These are phyloP conservation scores for Rallus crepitans DNA, from an alignment of 2,797 vertebrate genomes.

Conservation along the genomic window DNA sequence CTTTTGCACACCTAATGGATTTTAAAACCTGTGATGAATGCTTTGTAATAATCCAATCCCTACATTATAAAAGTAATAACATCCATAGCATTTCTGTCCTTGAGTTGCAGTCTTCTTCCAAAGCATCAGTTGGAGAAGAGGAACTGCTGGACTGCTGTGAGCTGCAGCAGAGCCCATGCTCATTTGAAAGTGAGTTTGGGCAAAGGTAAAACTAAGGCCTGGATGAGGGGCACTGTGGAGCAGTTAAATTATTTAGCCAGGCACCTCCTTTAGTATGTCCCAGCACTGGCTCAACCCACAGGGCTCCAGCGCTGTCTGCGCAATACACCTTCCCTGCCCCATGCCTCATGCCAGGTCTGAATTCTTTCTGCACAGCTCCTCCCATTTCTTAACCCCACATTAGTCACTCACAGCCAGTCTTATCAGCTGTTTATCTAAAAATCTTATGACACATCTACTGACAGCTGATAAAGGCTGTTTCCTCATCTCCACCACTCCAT, in stretches of 20 bases:
- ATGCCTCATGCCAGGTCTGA: neutral
- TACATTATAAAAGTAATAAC: too few relatives aligned
- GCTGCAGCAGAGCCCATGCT: neutral
- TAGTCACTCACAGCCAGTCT: neutral
- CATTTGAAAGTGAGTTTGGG: neutral
- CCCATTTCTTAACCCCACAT: neutral
- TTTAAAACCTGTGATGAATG: neutral
- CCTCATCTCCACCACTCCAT: neutral
- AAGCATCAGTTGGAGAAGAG: neutral
- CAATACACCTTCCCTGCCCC: neutral
- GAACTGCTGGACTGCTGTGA: neutral
- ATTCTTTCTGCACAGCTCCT: neutral
- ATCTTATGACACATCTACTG: neutral
- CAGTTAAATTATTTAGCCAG: neutral
- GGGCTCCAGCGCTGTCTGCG: neutral
- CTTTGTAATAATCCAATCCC: neutral
- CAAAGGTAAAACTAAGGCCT: neutral
- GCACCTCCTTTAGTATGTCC: neutral
- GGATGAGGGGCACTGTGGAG: neutral
- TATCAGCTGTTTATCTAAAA: constrained; percentile 15
- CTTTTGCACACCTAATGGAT: neutral
- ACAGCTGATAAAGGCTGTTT: neutral
- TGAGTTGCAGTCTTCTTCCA: neutral
- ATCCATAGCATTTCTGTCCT: neutral
- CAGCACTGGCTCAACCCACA: neutral